Evolutionary conservation across 2,888 invertebrate genomes (phyloP).

Genomic region (Hirtodrosophila duncani): DNA sequence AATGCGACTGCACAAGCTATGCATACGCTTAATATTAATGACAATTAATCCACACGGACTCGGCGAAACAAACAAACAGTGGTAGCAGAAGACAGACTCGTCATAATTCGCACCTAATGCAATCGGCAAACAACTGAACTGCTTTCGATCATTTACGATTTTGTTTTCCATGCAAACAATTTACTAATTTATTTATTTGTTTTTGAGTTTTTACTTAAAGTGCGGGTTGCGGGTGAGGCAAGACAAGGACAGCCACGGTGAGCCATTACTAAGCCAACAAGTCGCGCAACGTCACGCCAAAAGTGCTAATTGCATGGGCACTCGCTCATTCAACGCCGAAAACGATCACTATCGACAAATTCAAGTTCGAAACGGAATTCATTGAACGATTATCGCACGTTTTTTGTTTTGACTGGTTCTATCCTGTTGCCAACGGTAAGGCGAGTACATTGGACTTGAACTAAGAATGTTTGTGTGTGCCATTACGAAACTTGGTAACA

Average conservation of each 20-base stretch:
- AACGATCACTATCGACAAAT: constrained; percentile 17
- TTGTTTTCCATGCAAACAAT: constrained; percentile 54
- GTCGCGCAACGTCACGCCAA: constrained; percentile 45
- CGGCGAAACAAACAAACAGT: background rate
- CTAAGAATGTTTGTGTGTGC: too few species aligned
- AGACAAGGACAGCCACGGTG: too few species aligned
- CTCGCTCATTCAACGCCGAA: constrained; percentile 14
- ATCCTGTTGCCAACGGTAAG: too few species aligned
- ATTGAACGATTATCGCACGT: constrained; percentile 54
- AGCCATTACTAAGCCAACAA: constrained; percentile 30
- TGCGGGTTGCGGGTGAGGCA: background rate
- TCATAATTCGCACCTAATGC: constrained; percentile 63
- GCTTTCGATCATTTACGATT: constrained; percentile 59
- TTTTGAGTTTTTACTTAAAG: too few species aligned
- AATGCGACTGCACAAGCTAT: constrained; percentile 22
- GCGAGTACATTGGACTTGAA: too few species aligned
- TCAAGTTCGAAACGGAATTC: constrained; percentile 22
- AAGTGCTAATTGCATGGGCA: constrained; percentile 50
- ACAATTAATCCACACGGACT: constrained; percentile 21
- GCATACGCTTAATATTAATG: constrained; percentile 49
- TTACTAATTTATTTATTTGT: constrained; percentile 38
- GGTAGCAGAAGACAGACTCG: constrained; percentile 33
- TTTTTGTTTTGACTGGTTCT: constrained; percentile 21
- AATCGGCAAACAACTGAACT: constrained; percentile 37
- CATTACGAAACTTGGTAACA: constrained; percentile 14